Evolutionary conservation across 2,797 vertebrate species (phyloP).

Genomic region (Loris lydekkerianus): DNA sequence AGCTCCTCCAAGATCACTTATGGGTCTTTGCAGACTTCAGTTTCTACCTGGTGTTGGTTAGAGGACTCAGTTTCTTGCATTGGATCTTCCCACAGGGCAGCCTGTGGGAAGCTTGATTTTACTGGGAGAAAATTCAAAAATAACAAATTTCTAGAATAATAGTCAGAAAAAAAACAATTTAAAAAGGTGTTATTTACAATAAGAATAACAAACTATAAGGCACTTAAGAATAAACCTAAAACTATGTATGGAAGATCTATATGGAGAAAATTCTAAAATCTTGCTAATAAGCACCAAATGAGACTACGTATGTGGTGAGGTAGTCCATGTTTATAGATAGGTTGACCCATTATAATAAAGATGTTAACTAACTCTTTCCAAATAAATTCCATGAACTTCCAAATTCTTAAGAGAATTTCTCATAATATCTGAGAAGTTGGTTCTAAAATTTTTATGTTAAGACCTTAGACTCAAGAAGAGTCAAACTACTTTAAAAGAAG

Average conservation of each 20-base stretch:
- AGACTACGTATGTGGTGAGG: not conserved
- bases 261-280: conserved; percentile 18
- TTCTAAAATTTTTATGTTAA: conserved; percentile 37
- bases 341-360: not conserved
- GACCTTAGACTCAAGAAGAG: not conserved
- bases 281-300: not conserved
- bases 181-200: not conserved
- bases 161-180: not conserved
- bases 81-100: not conserved
- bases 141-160: not conserved
- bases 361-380: conserved; percentile 9
- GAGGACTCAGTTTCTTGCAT: not conserved
- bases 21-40: not conserved
- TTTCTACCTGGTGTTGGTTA: not conserved
- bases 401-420: conserved; percentile 1
- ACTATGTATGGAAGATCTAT: not conserved
- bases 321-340: not conserved
- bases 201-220: not conserved
- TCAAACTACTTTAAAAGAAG: not conserved
- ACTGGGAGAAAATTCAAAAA: not conserved
- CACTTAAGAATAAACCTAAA: not conserved
- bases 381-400: not conserved
- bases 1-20: not conserved
- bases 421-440: not conserved
- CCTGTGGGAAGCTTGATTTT: not conserved